Conservation (phyloP, 2,113 vertebrate genomes). For the Macrotus californicus region DNA sequence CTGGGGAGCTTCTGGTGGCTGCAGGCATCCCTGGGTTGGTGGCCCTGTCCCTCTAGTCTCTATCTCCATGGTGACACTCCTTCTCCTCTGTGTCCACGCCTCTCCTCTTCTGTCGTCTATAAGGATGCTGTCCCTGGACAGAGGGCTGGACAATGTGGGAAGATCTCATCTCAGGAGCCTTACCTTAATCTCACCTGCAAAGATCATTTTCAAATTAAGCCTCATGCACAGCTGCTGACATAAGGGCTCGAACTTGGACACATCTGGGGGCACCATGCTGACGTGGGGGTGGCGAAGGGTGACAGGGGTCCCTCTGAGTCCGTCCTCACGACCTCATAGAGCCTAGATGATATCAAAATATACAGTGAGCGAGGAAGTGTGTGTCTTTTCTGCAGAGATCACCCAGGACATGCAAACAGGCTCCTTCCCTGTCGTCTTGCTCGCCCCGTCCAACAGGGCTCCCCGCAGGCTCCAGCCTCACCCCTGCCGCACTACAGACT, state of each 20-base stretch:
- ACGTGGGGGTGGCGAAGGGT: neutral
- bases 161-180: neutral
- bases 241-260: neutral
- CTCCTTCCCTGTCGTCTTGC: neutral
- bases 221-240: rapidly evolving
- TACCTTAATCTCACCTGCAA: neutral
- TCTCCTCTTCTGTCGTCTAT: neutral
- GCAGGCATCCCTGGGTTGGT: neutral
- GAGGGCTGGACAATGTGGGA: neutral
- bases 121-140: neutral
- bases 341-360: neutral
- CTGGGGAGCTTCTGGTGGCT: neutral
- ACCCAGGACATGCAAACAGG: neutral
- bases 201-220: neutral
- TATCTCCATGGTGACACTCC: neutral
- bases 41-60: neutral
- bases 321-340: neutral
- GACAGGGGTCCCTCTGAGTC: neutral
- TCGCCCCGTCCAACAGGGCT: neutral
- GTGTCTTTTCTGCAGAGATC: neutral
- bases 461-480: neutral
- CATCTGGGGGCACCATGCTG: neutral
- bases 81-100: neutral
- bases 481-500: neutral
- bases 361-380: neutral